Evolutionary conservation across 2,113 vertebrate genomes (phyloP).

Genomic region (Eidolon helvum): DNA sequence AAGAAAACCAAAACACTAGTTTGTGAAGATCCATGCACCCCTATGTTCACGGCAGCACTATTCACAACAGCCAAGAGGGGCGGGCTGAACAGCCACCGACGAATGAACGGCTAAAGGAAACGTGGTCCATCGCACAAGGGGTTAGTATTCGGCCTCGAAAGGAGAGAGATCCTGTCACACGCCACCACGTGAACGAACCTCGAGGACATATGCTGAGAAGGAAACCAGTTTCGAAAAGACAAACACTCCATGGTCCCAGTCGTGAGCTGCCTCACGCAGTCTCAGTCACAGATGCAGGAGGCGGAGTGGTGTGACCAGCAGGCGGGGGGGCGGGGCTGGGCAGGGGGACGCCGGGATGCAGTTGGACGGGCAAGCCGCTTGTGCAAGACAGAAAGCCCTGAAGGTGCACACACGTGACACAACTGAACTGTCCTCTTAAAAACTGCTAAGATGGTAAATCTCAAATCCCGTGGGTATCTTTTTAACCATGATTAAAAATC

Average conservation of each 20-base stretch:
- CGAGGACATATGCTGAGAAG: not conserved
- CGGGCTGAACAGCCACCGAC: rapidly evolving
- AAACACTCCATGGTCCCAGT: rapidly evolving
- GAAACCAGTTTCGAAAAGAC: not conserved
- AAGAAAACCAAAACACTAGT: too few relatives aligned
- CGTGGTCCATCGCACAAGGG: rapidly evolving
- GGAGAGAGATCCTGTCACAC: not conserved
- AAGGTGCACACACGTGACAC: rapidly evolving
- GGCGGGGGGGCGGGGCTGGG: too few relatives aligned
- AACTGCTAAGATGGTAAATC: not conserved
- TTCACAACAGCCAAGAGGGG: too few relatives aligned
- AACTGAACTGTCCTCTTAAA: not conserved
- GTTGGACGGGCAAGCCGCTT: too few relatives aligned
- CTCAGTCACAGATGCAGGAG: not conserved
- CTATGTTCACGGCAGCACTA: rapidly evolving
- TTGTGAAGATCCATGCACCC: too few relatives aligned
- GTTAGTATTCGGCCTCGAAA: not conserved
- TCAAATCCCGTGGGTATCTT: not conserved
- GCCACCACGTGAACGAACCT: rapidly evolving
- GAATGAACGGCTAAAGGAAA: not conserved
- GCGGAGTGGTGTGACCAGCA: not conserved
- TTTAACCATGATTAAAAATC: not conserved
- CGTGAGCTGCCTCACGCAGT: rapidly evolving
- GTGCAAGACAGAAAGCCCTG: not conserved
- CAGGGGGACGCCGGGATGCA: not conserved